phyloP scores from a whole-genome alignment of 2,888 invertebrate genomes.

The Entomobrya multifasciata region DNA sequence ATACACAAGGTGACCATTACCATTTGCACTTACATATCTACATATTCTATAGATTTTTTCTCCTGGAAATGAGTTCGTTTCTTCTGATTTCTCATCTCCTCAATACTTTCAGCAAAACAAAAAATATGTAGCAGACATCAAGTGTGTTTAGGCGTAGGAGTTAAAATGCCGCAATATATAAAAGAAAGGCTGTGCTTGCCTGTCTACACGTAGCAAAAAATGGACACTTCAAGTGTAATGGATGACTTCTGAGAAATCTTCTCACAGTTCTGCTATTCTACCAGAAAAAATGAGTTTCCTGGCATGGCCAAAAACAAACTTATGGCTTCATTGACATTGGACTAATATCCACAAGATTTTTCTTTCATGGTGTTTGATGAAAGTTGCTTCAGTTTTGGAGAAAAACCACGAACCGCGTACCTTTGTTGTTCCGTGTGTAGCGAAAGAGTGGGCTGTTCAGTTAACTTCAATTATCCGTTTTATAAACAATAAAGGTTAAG shows the following conservation, averaged over 20 bases:
- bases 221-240: conserved; percentile 43
- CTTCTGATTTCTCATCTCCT: background rate
- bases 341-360: conserved; percentile 16
- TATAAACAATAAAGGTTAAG: too few species aligned
- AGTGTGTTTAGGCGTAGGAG: background rate
- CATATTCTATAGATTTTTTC: too few species aligned
- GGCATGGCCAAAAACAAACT: background rate
- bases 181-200: conserved; percentile 3
- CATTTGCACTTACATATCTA: background rate
- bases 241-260: conserved; percentile 38
- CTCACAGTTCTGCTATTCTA: background rate
- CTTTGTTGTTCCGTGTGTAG: too few species aligned
- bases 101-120: background rate
- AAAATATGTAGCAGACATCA: background rate
- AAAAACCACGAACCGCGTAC: too few species aligned
- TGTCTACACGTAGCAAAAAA: conserved; percentile 28
- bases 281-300: background rate
- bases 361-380: background rate
- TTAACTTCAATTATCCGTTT: background rate
- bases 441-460: background rate
- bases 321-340: conserved; percentile 21
- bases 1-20: background rate
- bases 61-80: background rate
- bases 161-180: background rate
- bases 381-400: background rate